These are phyloP conservation scores for Sphyrna mokarran DNA, from an alignment of 2,113 vertebrate species.

Conservation along the genomic window DNA sequence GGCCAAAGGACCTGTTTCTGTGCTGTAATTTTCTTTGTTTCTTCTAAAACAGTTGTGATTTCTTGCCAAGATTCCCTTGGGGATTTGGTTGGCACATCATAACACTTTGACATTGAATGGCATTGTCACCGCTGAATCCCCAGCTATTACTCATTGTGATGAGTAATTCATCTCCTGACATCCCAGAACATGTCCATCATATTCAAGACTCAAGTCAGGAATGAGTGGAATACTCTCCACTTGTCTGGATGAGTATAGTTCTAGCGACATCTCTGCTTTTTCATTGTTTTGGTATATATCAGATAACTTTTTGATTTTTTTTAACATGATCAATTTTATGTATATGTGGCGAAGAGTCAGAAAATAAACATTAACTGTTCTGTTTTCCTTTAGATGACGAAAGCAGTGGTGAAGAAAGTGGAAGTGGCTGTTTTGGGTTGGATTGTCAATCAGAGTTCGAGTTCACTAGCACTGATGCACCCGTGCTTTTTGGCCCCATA, in stretches of 20 bases:
- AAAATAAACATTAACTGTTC: conserved; percentile 4
- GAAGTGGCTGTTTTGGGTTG: conserved; percentile 77
- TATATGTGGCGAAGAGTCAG: background rate
- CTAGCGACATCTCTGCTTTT: background rate
- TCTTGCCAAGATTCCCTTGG: too few species aligned
- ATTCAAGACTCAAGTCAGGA: background rate
- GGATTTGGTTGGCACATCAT: too few species aligned
- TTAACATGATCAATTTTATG: background rate
- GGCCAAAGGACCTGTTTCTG: too few species aligned
- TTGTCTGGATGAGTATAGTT: background rate
- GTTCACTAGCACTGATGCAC: conserved; percentile 64
- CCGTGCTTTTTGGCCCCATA: conserved; percentile 45
- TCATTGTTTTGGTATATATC: background rate
- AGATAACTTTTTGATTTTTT: background rate
- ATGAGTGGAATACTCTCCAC: background rate
- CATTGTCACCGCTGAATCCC: background rate
- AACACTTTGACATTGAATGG: background rate
- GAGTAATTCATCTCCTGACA: background rate
- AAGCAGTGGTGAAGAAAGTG: conserved; percentile 78
- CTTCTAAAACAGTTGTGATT: too few species aligned
- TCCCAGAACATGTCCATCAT: background rate
- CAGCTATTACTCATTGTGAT: background rate
- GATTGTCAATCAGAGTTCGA: conserved; percentile 68
- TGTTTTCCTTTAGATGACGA: conserved; percentile 62
- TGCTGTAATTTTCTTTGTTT: too few species aligned